These are phyloP conservation scores for Martes martes DNA, from an alignment of 2,113 vertebrate species.

Conservation along the genomic window DNA sequence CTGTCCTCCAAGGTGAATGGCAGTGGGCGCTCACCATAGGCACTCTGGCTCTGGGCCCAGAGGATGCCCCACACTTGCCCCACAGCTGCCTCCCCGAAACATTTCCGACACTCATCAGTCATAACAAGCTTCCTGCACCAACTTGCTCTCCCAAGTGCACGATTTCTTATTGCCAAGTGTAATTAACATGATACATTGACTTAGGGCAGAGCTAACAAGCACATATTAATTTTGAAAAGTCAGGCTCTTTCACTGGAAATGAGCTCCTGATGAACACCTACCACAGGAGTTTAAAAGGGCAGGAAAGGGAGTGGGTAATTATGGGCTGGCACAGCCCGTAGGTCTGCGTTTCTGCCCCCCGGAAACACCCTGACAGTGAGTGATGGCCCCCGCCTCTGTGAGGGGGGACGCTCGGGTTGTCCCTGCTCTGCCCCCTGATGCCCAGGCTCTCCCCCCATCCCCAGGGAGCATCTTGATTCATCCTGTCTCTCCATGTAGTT, in stretches of 20 bases:
- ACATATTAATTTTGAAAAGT: conserved; percentile 76
- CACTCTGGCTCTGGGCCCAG: not conserved
- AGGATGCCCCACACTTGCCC: conserved; percentile 44
- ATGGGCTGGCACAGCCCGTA: conserved; percentile 47
- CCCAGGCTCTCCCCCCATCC: not conserved
- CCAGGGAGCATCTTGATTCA: not conserved
- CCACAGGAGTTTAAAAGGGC: conserved; percentile 71
- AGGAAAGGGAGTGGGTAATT: conserved; percentile 74
- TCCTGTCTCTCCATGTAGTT: not conserved
- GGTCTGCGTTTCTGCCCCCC: conserved; percentile 56
- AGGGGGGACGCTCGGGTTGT: not conserved
- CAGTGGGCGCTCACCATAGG: rapidly evolving
- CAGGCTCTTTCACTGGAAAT: conserved; percentile 63
- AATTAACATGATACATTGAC: conserved; percentile 73
- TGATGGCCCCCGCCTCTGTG: not conserved
- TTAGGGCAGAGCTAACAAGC: conserved; percentile 69
- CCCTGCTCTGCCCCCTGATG: not conserved
- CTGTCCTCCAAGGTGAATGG: rapidly evolving
- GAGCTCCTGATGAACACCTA: conserved; percentile 70
- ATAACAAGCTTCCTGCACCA: conserved; percentile 69
- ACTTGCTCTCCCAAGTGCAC: conserved; percentile 56
- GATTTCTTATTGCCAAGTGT: conserved; percentile 68
- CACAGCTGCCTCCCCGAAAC: conserved; percentile 46
- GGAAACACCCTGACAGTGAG: conserved; percentile 64
- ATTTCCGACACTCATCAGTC: conserved; percentile 71